Percentiles rank a stretch among this genome's conserved stretches.
phyloP scores from a whole-genome alignment of 2,113 vertebrate species.

The Mormyrus iriodes region DNA sequence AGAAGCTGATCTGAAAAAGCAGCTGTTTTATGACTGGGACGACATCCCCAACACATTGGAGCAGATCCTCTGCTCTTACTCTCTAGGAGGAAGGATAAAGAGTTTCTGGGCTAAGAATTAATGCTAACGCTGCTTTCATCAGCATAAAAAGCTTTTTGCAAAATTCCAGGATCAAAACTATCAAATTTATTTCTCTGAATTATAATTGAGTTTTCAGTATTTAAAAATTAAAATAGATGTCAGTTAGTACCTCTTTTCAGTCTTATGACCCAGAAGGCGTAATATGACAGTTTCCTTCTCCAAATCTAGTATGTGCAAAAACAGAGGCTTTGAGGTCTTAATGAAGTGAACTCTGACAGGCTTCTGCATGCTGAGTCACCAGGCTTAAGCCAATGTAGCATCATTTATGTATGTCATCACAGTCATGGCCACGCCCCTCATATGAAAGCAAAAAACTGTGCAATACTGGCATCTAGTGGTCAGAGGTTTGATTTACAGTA shows the following conservation, averaged over 20 bases:
- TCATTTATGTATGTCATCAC: background rate
- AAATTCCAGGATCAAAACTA: background rate
- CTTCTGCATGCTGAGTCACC: background rate
- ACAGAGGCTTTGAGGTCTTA: background rate
- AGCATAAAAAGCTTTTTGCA: background rate
- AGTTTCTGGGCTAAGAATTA: background rate
- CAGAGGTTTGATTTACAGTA: background rate
- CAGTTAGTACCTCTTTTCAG: background rate
- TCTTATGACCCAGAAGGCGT: background rate
- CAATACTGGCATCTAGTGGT: conserved; percentile 1
- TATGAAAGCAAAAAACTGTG: background rate
- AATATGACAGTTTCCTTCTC: background rate
- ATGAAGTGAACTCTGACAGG: background rate
- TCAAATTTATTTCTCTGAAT: background rate
- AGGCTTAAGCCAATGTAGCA: background rate
- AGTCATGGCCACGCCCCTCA: background rate
- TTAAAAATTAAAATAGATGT: background rate
- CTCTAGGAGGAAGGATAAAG: background rate
- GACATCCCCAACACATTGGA: background rate
- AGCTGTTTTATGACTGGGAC: background rate
- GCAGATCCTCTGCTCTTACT: background rate
- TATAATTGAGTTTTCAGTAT: background rate
- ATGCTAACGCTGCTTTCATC: background rate
- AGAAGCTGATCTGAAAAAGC: background rate
- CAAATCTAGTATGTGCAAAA: background rate